A percentile compares a stretch with the other conserved stretches of the same genome.
Conservation (phyloP, 2,113 vertebrate species). For the Colinus virginianus region DNA sequence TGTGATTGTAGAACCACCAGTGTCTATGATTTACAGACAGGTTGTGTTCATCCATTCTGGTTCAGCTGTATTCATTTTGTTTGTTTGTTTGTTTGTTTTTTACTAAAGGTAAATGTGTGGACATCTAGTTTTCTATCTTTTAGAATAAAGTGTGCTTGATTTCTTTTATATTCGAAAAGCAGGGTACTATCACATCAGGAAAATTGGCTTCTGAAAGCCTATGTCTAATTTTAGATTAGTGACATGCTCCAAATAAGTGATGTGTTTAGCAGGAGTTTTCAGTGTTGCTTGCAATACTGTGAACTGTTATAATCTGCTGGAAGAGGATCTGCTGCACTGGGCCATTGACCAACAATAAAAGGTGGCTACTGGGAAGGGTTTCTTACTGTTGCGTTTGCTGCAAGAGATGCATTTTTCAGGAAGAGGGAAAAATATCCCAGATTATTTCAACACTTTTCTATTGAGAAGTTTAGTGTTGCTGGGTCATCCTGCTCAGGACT, state of each 20-base stretch:
- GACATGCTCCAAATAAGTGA: background rate
- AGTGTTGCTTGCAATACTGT: background rate
- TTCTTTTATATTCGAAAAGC: background rate
- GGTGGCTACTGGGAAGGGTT: background rate
- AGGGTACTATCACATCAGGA: background rate
- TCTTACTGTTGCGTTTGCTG: background rate
- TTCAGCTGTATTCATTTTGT: background rate
- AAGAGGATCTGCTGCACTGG: background rate
- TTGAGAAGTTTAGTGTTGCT: background rate
- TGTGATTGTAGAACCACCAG: background rate
- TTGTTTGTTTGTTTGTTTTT: background rate
- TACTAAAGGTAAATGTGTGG: background rate
- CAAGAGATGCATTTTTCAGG: background rate
- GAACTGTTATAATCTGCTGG: background rate
- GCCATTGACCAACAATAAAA: background rate
- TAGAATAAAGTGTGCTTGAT: background rate
- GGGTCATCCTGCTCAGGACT: background rate
- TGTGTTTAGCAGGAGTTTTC: background rate
- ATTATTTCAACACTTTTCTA: background rate
- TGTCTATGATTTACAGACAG: background rate
- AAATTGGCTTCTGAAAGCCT: background rate
- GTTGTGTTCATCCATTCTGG: background rate
- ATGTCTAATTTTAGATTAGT: background rate
- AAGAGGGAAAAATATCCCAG: background rate
- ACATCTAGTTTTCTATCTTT: background rate